Percentiles rank a stretch among this genome's conserved stretches.
Evolutionary conservation across 2,797 vertebrate species (phyloP).

Genomic region (Synaphobranchus kaupii): DNA sequence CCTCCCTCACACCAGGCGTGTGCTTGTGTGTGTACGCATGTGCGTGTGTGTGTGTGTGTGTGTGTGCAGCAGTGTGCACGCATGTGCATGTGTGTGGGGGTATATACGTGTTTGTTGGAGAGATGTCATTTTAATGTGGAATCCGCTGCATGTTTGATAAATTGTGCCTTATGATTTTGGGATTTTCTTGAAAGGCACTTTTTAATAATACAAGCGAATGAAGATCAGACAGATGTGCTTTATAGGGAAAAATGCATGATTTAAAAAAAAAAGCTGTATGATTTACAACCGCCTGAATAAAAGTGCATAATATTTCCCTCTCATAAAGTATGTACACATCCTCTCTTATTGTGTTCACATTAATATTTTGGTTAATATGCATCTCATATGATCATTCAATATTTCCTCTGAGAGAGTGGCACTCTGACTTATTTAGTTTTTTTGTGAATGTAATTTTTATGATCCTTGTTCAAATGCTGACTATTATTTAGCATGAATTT

Average conservation of each 20-base stretch:
- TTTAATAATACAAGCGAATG: constrained; percentile 13
- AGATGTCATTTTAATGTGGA: not conserved
- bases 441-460: not conserved
- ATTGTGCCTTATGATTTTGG: constrained; percentile 15
- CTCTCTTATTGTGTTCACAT: not conserved
- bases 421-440: not conserved
- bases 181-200: not conserved
- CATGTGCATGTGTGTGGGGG: not conserved
- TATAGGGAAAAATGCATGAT: not conserved
- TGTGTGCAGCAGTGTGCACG: not conserved
- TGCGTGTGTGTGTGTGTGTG: not conserved
- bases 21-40: not conserved
- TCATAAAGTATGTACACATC: constrained; percentile 5
- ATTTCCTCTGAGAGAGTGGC: not conserved
- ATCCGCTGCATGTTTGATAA: constrained; percentile 18
- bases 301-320: not conserved
- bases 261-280: not conserved
- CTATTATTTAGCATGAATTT: constrained; percentile 10
- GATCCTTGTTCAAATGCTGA: not conserved
- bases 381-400: not conserved
- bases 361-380: constrained; percentile 3
- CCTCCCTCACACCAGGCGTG: too few relatives aligned
- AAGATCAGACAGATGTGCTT: constrained; percentile 4
- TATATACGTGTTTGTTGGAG: not conserved
- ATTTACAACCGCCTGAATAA: constrained; percentile 5